Evolutionary conservation across 2,113 vertebrate species (phyloP).

Genomic region (Lates calcarifer): DNA sequence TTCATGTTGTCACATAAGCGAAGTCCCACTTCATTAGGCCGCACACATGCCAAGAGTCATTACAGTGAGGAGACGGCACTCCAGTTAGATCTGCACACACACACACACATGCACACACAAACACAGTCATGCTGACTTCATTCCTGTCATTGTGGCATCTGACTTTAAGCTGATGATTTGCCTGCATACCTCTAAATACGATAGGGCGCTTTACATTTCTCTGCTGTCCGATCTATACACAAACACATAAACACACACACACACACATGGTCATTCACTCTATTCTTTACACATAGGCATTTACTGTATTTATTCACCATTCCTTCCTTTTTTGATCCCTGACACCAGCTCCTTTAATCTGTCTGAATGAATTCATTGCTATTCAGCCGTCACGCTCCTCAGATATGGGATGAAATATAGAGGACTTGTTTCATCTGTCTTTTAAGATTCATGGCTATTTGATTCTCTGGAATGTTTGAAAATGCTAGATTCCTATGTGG

Average conservation of each 20-base stretch:
- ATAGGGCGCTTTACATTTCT: not conserved
- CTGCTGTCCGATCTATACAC: not conserved
- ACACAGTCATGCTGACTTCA: slow-evolving; percentile 24
- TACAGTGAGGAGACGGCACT: slow-evolving; percentile 45
- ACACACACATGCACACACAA: not conserved
- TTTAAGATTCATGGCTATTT: slow-evolving; percentile 60
- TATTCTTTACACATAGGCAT: slow-evolving; percentile 17
- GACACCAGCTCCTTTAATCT: slow-evolving; percentile 61
- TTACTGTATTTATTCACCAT: slow-evolving; percentile 47
- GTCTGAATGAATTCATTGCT: slow-evolving; percentile 58
- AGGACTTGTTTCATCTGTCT: slow-evolving; percentile 60
- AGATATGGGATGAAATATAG: slow-evolving; percentile 63
- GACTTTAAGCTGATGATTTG: slow-evolving; percentile 17
- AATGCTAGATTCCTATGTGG: slow-evolving; percentile 29
- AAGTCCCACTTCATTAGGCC: slow-evolving; percentile 59
- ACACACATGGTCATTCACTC: slow-evolving; percentile 12
- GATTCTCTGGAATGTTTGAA: slow-evolving; percentile 45
- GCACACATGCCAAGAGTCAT: slow-evolving; percentile 49
- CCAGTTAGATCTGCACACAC: slow-evolving; percentile 28
- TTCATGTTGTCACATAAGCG: slow-evolving; percentile 32
- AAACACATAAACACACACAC: slow-evolving; percentile 21
- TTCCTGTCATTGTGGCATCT: slow-evolving; percentile 22
- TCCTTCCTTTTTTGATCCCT: slow-evolving; percentile 49
- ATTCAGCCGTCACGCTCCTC: slow-evolving; percentile 54
- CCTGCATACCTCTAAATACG: slow-evolving; percentile 17